Percentiles rank a stretch among this genome's conserved stretches.
Evolutionary conservation across 1,140 invertebrate genomes (phyloP).

Genomic region (Temnothorax longispinosus): DNA sequence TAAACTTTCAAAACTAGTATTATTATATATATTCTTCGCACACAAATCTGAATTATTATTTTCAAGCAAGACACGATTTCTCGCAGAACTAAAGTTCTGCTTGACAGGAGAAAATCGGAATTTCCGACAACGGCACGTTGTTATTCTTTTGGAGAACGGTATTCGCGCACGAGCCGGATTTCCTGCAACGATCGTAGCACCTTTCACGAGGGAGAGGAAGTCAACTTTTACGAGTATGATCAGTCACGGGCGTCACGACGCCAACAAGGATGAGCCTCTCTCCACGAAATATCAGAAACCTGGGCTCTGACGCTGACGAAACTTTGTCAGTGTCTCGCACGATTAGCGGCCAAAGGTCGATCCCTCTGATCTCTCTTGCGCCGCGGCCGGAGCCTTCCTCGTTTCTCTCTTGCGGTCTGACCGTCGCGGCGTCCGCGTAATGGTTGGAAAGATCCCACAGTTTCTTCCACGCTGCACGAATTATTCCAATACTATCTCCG

Average conservation of each 20-base stretch:
- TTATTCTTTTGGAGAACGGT: slow-evolving; percentile 18
- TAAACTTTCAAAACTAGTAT: background rate
- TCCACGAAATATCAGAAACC: slow-evolving; percentile 33
- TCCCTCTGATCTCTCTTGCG: slow-evolving; percentile 62
- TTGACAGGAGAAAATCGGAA: slow-evolving; percentile 14
- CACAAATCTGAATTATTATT: background rate
- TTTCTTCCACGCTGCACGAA: slow-evolving; percentile 65
- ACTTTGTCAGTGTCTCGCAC: slow-evolving; percentile 71
- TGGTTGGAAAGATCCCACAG: slow-evolving; percentile 43
- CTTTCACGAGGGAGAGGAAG: slow-evolving; percentile 29
- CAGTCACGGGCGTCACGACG: slow-evolving; percentile 69
- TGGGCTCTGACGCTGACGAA: slow-evolving; percentile 57
- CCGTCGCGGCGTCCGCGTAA: slow-evolving; percentile 10
- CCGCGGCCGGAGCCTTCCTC: slow-evolving; percentile 55
- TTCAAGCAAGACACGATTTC: background rate
- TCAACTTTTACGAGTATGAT: slow-evolving; percentile 68
- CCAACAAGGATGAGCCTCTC: slow-evolving; percentile 43
- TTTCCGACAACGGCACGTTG: slow-evolving; percentile 3
- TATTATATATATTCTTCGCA: background rate
- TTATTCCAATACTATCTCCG: slow-evolving; percentile 74
- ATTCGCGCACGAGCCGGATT: slow-evolving; percentile 59
- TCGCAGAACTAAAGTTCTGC: background rate
- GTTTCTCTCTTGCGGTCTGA: slow-evolving; percentile 52
- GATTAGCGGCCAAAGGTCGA: slow-evolving; percentile 72
- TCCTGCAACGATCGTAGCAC: slow-evolving; percentile 36